Conservation (phyloP, 2,888 invertebrate species). For the Miltochrista miniata region DNA sequence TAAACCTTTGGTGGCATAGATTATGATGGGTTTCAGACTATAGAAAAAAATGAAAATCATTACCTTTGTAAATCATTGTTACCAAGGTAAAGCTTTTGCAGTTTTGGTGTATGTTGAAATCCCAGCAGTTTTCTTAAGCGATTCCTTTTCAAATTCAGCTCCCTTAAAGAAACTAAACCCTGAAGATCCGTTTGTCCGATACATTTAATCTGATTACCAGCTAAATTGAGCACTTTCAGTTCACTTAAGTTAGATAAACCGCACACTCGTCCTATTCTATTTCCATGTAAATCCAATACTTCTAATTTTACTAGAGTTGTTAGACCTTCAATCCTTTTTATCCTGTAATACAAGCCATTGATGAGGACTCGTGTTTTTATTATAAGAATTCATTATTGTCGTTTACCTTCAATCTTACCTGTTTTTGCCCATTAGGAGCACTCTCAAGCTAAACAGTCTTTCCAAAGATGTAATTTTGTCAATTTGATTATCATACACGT, state of each 20-base stretch:
- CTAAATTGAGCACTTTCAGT: slow-evolving; percentile 95
- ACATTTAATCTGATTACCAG: slow-evolving; percentile 93
- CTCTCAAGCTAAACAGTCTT: slow-evolving; percentile 90
- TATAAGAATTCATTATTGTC: too few relatives aligned
- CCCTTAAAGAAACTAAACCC: slow-evolving; percentile 90
- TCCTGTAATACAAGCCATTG: slow-evolving; percentile 69
- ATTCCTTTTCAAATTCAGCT: slow-evolving; percentile 95
- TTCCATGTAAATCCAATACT: slow-evolving; percentile 96
- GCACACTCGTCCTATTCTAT: slow-evolving; percentile 90
- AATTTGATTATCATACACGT: slow-evolving; percentile 97
- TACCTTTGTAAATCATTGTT: slow-evolving; percentile 89
- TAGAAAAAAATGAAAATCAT: slow-evolving; percentile 1
- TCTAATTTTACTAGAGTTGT: slow-evolving; percentile 89
- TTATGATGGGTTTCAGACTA: not conserved
- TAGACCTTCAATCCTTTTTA: slow-evolving; percentile 91
- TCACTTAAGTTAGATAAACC: slow-evolving; percentile 88
- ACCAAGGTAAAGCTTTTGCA: slow-evolving; percentile 92
- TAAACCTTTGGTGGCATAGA: not conserved
- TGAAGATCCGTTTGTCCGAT: slow-evolving; percentile 90
- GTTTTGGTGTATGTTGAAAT: slow-evolving; percentile 89
- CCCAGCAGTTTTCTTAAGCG: slow-evolving; percentile 91
- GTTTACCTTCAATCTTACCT: slow-evolving; percentile 77
- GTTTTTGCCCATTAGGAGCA: slow-evolving; percentile 96
- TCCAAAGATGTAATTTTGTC: slow-evolving; percentile 92
- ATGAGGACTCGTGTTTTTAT: too few relatives aligned